Percentiles rank a stretch among this genome's conserved stretches.
phyloP scores from a whole-genome alignment of 2,888 invertebrate species.

The Griposia aprilina region DNA sequence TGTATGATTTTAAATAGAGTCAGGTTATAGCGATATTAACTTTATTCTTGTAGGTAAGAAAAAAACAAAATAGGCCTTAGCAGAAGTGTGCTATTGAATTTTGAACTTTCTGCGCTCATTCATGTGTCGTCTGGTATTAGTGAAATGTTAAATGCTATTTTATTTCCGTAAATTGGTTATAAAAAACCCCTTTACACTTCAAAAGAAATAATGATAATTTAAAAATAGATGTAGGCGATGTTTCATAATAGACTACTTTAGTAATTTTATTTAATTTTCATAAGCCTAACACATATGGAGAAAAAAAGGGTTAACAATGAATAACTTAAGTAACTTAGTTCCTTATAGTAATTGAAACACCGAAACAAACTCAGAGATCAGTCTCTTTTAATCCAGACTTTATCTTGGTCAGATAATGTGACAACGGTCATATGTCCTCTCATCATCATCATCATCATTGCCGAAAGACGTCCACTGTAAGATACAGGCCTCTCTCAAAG shows the following conservation, averaged over 20 bases:
- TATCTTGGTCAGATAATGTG: background rate
- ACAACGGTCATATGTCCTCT: background rate
- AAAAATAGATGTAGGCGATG: background rate
- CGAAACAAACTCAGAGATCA: background rate
- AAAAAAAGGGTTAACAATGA: too few relatives aligned
- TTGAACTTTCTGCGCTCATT: background rate
- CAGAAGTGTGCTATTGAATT: background rate
- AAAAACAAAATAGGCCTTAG: background rate
- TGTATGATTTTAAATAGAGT: background rate
- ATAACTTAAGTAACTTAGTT: too few relatives aligned
- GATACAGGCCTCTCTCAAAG: background rate
- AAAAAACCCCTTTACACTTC: background rate
- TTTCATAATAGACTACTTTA: background rate
- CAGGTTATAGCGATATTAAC: background rate
- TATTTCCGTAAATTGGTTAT: too few relatives aligned
- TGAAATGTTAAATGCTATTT: too few relatives aligned
- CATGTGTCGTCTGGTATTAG: too few relatives aligned
- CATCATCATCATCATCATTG: background rate
- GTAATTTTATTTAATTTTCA: too few relatives aligned
- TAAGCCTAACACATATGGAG: too few relatives aligned
- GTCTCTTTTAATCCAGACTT: background rate
- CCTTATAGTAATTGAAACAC: background rate
- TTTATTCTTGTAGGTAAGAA: background rate
- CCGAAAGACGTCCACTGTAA: too few relatives aligned
- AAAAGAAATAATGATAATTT: background rate